These are phyloP conservation scores for Muntiacus reevesi DNA, from an alignment of 2,113 vertebrate genomes.

Conservation along the genomic window DNA sequence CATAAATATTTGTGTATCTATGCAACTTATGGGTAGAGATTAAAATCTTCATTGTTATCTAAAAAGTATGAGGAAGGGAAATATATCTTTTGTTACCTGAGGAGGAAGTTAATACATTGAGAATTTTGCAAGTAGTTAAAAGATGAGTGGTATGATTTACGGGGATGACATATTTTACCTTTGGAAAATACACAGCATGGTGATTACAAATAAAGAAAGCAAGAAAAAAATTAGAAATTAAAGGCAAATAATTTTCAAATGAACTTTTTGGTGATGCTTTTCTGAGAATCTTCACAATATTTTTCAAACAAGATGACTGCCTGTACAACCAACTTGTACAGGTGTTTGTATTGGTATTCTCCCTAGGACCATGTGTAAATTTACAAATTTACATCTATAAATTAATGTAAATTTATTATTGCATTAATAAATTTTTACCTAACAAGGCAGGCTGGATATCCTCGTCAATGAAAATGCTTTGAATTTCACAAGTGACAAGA, in stretches of 20 bases:
- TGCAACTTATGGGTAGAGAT: not conserved
- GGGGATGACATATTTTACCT: not conserved
- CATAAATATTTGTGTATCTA: not conserved
- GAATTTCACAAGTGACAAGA: not conserved
- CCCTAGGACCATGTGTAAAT: not conserved
- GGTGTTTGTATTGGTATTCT: not conserved
- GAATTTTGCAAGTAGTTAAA: not conserved
- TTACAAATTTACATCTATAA: not conserved
- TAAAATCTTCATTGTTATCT: not conserved
- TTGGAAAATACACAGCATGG: not conserved
- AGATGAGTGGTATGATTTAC: not conserved
- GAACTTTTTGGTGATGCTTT: not conserved
- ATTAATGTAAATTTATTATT: not conserved
- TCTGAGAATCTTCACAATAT: not conserved
- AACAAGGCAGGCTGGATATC: not conserved
- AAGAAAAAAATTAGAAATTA: not conserved
- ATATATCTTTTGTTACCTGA: not conserved
- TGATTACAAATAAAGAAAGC: not conserved
- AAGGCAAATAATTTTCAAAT: not conserved
- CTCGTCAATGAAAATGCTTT: not conserved
- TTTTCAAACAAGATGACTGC: not conserved
- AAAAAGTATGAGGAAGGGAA: slow-evolving; percentile 22
- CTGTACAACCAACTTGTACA: not conserved
- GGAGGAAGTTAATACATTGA: not conserved
- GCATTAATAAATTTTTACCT: not conserved